A percentile compares a stretch with the other conserved stretches of the same genome.
Evolutionary conservation across 2,888 invertebrate species (phyloP).

Genomic region (Zygothrica quintamaculata): DNA sequence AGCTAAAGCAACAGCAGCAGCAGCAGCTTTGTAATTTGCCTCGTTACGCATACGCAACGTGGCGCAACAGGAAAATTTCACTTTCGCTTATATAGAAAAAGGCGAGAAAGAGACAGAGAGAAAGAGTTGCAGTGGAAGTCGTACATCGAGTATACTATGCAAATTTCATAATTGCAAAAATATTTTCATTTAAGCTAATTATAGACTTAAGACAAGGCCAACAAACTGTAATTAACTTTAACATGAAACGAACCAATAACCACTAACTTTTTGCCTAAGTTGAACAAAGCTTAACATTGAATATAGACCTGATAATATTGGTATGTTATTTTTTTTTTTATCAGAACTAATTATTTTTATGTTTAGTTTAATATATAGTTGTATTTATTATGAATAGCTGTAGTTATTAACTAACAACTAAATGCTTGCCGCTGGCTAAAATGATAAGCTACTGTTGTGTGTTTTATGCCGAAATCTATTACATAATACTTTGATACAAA

Average conservation of each 20-base stretch:
- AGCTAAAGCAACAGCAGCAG: too few species aligned
- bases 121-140: constrained; percentile 17
- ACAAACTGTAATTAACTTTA: constrained; percentile 34
- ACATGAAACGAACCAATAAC: not conserved
- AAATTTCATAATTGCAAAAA: constrained; percentile 56
- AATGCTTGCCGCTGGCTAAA: not conserved
- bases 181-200: constrained; percentile 60
- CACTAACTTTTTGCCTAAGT: too few species aligned
- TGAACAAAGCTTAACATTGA: not conserved
- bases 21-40: constrained; percentile 44
- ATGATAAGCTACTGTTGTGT: not conserved
- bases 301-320: not conserved
- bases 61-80: constrained; percentile 27
- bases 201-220: constrained; percentile 48
- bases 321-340: too few species aligned
- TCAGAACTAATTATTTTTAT: not conserved
- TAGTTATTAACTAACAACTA: not conserved
- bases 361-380: constrained; percentile 14
- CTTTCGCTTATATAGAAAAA: constrained; percentile 30
- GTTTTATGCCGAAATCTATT: too few species aligned
- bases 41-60: constrained; percentile 50
- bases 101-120: too few species aligned
- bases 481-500: not conserved
- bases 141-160: constrained; percentile 42
- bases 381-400: constrained; percentile 11